These are phyloP conservation scores for Plagiodera versicolora DNA, from an alignment of 2,888 invertebrate genomes.

Conservation along the genomic window DNA sequence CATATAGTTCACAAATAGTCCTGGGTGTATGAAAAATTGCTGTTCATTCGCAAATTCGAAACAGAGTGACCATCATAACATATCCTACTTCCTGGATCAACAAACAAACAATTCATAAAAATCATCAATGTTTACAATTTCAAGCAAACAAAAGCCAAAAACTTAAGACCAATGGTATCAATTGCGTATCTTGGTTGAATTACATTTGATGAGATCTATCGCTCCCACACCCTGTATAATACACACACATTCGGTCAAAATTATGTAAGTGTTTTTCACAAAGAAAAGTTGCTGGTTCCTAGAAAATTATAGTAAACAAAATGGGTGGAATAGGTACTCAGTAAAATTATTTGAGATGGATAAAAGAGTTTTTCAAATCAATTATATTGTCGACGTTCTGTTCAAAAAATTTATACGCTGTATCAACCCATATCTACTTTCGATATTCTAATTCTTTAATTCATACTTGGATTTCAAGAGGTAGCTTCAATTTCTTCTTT, in stretches of 20 bases:
- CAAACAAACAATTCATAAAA: not conserved
- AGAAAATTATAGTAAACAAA: not conserved
- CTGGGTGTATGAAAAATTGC: conserved; percentile 42
- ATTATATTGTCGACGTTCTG: not conserved
- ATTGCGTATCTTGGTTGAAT: not conserved
- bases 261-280: not conserved
- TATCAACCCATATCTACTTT: too few species aligned
- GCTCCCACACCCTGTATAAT: not conserved
- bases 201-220: not conserved
- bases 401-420: too few species aligned
- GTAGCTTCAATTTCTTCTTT: too few species aligned
- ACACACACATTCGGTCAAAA: not conserved
- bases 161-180: not conserved
- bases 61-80: conserved; percentile 26
- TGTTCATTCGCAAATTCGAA: conserved; percentile 26
- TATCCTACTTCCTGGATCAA: not conserved
- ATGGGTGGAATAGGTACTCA: not conserved
- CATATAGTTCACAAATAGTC: conserved; percentile 28
- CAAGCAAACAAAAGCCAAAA: not conserved
- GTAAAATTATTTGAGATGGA: not conserved
- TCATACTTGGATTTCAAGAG: too few species aligned
- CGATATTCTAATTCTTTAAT: too few species aligned
- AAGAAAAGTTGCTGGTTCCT: not conserved
- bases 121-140: not conserved
- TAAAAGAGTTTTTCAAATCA: not conserved